These are phyloP conservation scores for Lamellibrachia satsuma DNA, from an alignment of 2,888 invertebrate species.

Conservation along the genomic window DNA sequence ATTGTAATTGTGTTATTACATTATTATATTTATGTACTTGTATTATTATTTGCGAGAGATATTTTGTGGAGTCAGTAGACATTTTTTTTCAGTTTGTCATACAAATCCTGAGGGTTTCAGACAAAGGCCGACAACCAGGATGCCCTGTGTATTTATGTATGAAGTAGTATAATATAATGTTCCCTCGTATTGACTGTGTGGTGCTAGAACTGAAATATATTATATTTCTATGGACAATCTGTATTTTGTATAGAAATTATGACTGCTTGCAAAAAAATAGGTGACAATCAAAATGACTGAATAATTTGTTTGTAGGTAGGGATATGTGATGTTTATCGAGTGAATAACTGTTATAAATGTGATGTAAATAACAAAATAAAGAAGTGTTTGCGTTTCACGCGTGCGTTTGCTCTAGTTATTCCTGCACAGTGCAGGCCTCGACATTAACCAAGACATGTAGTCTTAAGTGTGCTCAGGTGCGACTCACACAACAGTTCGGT, in stretches of 20 bases:
- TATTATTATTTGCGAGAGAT: too few species aligned
- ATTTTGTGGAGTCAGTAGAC: neutral
- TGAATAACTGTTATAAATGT: too few species aligned
- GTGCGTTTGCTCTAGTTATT: neutral
- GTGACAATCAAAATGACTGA: neutral
- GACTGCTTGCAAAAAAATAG: neutral
- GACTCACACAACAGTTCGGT: too few species aligned
- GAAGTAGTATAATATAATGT: neutral
- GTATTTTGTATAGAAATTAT: neutral
- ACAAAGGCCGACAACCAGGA: neutral
- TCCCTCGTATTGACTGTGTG: neutral
- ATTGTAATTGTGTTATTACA: neutral
- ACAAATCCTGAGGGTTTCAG: neutral
- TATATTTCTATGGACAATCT: slow-evolving; percentile 12
- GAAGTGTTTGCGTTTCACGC: neutral
- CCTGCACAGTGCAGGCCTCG: neutral
- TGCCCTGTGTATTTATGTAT: neutral
- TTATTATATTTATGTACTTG: neutral
- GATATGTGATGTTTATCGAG: neutral
- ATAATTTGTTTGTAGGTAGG: neutral
- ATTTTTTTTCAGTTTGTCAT: neutral
- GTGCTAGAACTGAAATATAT: neutral
- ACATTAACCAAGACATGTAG: neutral
- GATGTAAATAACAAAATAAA: neutral
- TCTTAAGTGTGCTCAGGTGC: too few species aligned